Evolutionary conservation across 2,113 vertebrate species (phyloP).

Genomic region (Prionailurus bengalensis): DNA sequence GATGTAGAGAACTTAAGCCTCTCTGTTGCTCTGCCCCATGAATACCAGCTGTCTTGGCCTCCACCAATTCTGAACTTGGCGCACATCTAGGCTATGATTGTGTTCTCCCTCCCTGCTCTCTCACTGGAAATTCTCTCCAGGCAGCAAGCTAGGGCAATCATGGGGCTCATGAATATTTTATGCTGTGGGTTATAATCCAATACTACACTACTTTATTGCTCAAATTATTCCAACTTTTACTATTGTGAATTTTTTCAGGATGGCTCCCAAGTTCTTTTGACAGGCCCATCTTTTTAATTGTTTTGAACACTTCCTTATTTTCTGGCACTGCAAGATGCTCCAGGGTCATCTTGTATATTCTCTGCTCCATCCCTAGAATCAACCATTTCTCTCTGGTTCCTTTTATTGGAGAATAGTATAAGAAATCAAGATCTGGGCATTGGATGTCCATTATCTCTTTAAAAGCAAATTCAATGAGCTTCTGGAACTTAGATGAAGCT

Average conservation of each 20-base stretch:
- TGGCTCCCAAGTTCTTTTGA: neutral
- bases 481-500: neutral
- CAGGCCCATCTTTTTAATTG: neutral
- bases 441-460: neutral
- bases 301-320: neutral
- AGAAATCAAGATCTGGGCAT: neutral
- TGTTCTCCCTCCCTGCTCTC: neutral
- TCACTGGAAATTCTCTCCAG: neutral
- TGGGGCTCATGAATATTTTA: neutral
- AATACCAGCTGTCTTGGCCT: neutral
- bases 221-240: neutral
- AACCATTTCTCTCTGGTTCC: neutral
- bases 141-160: neutral
- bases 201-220: neutral
- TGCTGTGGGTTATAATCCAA: neutral
- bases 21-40: neutral
- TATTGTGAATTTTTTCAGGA: neutral
- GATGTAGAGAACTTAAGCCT: neutral
- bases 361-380: neutral
- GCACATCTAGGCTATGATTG: neutral
- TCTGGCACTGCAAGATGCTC: neutral
- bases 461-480: constrained; percentile 10
- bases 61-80: neutral
- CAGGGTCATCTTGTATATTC: neutral
- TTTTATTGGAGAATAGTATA: neutral